Evolutionary conservation across 2,888 invertebrate species (phyloP).

Genomic region (Timema cristinae): DNA sequence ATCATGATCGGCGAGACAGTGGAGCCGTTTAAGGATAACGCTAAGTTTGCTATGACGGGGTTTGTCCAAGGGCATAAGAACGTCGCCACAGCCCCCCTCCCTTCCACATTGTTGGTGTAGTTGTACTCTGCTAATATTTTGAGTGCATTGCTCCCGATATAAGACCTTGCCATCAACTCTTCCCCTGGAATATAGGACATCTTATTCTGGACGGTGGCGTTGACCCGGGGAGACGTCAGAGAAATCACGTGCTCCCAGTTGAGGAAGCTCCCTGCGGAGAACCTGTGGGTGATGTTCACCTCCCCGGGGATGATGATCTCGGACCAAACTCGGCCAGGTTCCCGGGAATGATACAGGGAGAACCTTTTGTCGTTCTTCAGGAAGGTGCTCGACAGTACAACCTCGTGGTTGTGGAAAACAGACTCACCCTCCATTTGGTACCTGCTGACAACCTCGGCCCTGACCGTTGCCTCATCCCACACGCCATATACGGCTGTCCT

Average conservation of each 20-base stretch:
- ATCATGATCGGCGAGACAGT: constrained; percentile 18
- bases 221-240: background rate
- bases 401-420: background rate
- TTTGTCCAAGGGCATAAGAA: constrained; percentile 26
- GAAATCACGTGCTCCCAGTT: background rate
- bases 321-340: background rate
- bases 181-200: background rate
- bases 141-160: background rate
- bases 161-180: background rate
- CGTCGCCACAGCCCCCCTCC: background rate
- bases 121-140: background rate
- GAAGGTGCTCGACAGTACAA: background rate
- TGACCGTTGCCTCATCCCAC: too few relatives aligned
- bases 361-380: background rate
- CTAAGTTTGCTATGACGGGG: constrained; percentile 21
- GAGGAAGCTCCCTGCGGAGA: background rate
- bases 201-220: background rate
- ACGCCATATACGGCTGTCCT: too few relatives aligned
- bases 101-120: background rate
- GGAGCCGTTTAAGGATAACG: constrained; percentile 16
- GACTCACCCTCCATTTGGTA: too few relatives aligned
- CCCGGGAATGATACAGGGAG: background rate
- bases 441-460: too few relatives aligned
- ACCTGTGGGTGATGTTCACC: background rate
- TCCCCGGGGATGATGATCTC: background rate